Evolutionary conservation across 1,140 invertebrate species (phyloP).

Genomic region (Tetraneura akinire): DNA sequence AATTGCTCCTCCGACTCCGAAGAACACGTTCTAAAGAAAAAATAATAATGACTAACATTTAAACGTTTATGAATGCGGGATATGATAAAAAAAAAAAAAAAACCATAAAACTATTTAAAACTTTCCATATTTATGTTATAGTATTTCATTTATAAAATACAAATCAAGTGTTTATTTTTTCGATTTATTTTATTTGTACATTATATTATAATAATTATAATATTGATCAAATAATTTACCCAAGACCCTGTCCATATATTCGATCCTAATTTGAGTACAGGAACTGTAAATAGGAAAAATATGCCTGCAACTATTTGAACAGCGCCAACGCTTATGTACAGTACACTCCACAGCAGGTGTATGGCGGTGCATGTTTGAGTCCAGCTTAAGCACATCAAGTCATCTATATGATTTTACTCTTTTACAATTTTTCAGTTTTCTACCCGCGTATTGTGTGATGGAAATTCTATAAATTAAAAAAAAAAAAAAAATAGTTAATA

Average conservation of each 20-base stretch:
- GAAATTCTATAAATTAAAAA: not conserved
- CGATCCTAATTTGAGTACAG: slow-evolving; percentile 59
- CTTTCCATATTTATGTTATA: too few relatives aligned
- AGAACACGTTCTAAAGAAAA: slow-evolving; percentile 59
- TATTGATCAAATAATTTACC: slow-evolving; percentile 57
- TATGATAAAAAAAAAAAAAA: too few relatives aligned
- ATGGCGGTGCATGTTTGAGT: slow-evolving; percentile 59
- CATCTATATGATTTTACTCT: slow-evolving; percentile 48
- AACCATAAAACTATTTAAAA: too few relatives aligned
- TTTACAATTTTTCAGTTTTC: slow-evolving; percentile 39
- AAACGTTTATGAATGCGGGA: too few relatives aligned
- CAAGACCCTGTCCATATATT: slow-evolving; percentile 61
- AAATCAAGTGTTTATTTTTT: too few relatives aligned
- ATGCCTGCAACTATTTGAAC: slow-evolving; percentile 61
- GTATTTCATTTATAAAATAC: too few relatives aligned
- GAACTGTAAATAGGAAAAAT: slow-evolving; percentile 61
- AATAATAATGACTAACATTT: too few relatives aligned
- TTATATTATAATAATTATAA: not conserved
- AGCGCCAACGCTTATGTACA: slow-evolving; percentile 60
- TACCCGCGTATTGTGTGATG: not conserved
- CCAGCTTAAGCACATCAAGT: slow-evolving; percentile 57
- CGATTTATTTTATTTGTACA: too few relatives aligned
- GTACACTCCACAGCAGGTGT: slow-evolving; percentile 60
- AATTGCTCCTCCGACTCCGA: slow-evolving; percentile 59
- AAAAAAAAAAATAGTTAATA: not conserved